Percentiles rank a stretch among this genome's conserved stretches.
phyloP scores from a whole-genome alignment of 2,797 vertebrate species.

The Enoplosus armatus region DNA sequence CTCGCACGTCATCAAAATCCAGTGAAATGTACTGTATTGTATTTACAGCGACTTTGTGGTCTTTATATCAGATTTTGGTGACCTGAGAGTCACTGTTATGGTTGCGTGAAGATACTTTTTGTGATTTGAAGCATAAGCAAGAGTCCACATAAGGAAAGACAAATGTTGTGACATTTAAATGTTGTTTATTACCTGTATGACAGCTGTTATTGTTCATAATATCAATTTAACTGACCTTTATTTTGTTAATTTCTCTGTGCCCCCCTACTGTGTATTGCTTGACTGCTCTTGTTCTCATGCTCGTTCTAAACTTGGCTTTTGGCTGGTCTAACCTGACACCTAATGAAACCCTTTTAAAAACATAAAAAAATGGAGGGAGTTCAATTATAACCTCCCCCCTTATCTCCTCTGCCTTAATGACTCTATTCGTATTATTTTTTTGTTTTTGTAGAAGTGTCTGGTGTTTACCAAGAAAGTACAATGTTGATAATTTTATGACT shows the following conservation, averaged over 20 bases:
- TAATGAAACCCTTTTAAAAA: constrained; percentile 54
- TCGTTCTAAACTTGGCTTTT: constrained; percentile 75
- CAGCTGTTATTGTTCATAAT: constrained; percentile 29
- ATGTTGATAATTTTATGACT: background rate
- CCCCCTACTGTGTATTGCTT: constrained; percentile 50
- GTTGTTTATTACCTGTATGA: constrained; percentile 40
- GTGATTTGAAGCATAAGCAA: constrained; percentile 37
- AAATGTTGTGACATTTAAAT: constrained; percentile 35
- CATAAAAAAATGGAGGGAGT: constrained; percentile 49
- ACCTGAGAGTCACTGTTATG: constrained; percentile 52
- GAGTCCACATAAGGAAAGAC: constrained; percentile 39
- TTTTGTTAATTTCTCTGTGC: constrained; percentile 40
- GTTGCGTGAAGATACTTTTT: constrained; percentile 27
- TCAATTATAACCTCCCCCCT: constrained; percentile 59
- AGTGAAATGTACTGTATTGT: background rate
- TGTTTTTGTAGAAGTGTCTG: background rate
- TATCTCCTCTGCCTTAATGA: constrained; percentile 61
- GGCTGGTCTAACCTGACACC: constrained; percentile 75
- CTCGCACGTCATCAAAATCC: constrained; percentile 59
- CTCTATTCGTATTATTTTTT: background rate
- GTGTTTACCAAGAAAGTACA: constrained; percentile 10
- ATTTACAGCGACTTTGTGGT: background rate
- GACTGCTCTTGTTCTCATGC: constrained; percentile 49
- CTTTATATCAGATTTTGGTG: constrained; percentile 49
- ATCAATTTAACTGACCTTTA: constrained; percentile 26